Percentiles rank a stretch among this genome's conserved stretches.
These are phyloP conservation scores for Acyrthosiphon pisum DNA, from an alignment of 1,140 invertebrate species.

Conservation along the genomic window DNA sequence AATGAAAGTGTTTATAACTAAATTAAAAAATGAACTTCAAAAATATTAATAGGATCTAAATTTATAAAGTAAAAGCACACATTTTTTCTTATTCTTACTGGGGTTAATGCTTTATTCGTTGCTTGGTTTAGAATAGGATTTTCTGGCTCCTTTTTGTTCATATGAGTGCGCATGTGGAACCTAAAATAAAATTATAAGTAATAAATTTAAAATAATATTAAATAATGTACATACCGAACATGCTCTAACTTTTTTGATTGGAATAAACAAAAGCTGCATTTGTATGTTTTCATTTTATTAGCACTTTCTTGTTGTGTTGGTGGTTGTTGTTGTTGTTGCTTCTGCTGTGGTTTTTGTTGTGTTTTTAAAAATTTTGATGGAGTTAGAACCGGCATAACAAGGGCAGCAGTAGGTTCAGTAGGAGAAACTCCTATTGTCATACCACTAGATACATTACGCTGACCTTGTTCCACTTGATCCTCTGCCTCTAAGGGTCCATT, in stretches of 20 bases:
- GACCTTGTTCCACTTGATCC: slow-evolving; percentile 36
- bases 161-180: slow-evolving; percentile 33
- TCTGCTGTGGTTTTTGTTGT: background rate
- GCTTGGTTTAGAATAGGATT: background rate
- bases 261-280: slow-evolving; percentile 58
- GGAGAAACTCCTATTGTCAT: background rate
- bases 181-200: background rate
- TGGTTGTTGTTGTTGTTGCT: background rate
- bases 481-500: slow-evolving; percentile 52
- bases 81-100: background rate
- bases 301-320: background rate
- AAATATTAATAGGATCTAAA: too few relatives aligned
- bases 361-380: slow-evolving; percentile 33
- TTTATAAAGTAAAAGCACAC: too few relatives aligned
- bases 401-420: background rate
- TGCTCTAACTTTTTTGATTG: slow-evolving; percentile 58
- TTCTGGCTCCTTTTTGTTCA: background rate
- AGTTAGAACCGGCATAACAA: background rate
- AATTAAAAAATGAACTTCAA: too few relatives aligned
- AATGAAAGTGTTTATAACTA: too few relatives aligned
- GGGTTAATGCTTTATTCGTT: background rate
- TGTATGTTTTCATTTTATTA: slow-evolving; percentile 58
- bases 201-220: background rate
- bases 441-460: slow-evolving; percentile 3
- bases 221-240: slow-evolving; percentile 42